Conservation (phyloP, 2,888 invertebrate genomes). For the Drosophila paramelanica region DNA sequence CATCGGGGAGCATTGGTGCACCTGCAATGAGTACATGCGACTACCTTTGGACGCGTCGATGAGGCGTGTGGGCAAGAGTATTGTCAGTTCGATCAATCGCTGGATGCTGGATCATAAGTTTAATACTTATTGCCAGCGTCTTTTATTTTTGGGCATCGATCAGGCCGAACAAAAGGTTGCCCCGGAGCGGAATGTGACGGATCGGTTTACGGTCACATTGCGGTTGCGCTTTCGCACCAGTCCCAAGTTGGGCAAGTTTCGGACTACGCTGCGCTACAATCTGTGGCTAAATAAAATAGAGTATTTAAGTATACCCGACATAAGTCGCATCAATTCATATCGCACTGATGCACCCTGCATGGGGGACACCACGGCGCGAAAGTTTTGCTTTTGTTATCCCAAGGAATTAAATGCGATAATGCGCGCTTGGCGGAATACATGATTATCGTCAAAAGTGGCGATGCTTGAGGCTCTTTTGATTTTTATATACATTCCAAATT, state of each 20-base stretch:
- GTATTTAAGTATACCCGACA: slow-evolving; percentile 85
- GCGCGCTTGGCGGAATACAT: slow-evolving; percentile 13
- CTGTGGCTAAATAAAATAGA: slow-evolving; percentile 72
- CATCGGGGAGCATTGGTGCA: slow-evolving; percentile 90
- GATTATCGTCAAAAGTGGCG: too few species aligned
- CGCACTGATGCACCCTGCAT: slow-evolving; percentile 81
- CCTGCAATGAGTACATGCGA: slow-evolving; percentile 86
- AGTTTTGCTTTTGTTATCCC: slow-evolving; percentile 56
- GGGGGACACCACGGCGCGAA: slow-evolving; percentile 63
- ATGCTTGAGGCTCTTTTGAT: too few species aligned
- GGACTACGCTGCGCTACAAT: slow-evolving; percentile 88
- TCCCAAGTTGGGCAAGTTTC: slow-evolving; percentile 88
- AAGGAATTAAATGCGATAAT: background rate
- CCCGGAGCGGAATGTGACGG: slow-evolving; percentile 3
- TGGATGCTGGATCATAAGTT: slow-evolving; percentile 31
- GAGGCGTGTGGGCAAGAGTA: slow-evolving; percentile 50
- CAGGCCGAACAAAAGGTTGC: slow-evolving; percentile 29
- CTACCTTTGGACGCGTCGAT: slow-evolving; percentile 75
- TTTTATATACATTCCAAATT: too few species aligned
- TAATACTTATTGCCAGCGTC: slow-evolving; percentile 34
- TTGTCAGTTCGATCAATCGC: slow-evolving; percentile 56
- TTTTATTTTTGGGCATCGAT: slow-evolving; percentile 36
- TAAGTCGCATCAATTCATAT: slow-evolving; percentile 87
- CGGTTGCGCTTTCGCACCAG: slow-evolving; percentile 87
- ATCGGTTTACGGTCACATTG: background rate